Base-by-base conservation (phyloP, 1,140 invertebrate species). In the Danaus plexippus region DNA sequence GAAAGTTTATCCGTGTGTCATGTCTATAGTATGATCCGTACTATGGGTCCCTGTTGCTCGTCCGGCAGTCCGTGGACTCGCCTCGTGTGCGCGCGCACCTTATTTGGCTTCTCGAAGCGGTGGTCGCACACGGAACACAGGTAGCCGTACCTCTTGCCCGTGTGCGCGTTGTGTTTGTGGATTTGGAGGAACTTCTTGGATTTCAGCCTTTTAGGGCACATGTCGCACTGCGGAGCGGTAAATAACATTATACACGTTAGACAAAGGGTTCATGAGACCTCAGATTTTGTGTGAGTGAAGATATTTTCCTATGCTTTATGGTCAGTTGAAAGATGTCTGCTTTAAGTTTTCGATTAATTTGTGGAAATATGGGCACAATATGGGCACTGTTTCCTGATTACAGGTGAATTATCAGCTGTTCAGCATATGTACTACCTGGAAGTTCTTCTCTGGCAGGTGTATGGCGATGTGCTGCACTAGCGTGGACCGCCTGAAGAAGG, bases 161-260 rank as follows among this genome's bases (percentile, higher is more conserved):
- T 84, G 67, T 86, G 83, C 50, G 75, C 77, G 57, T 86, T 83
- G 63, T 84, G 79, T 22, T 81, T 80, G 66, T 86, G 83, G 12
- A 83, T 86, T 48, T 83, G 80, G 1, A 86, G 80, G 62, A 86
- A 82, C 68, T 84, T 86, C 54, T 71, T 71, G 22, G 82, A 86
- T 50, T 86, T 84, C 48, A 86, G 58, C 15, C 70, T 55, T 54
- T 83, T 83, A 8, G 80, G 79, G 54, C 81, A 85, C 69, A 85
- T 66, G 69, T 80, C 77, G 59, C 79, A 82, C 79, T 82, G 68
- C 1, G 54, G n/a, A 32, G 7, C 7, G 5, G 7, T 32, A 32
- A 32, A 32, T 4, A 32, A 2, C 0, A 32, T 32, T 32, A 32
- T 32, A 7, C 0, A 32, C 22, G 22, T 7, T 32, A 32, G 5